These are phyloP conservation scores for Listronotus oregonensis DNA, from an alignment of 1,140 invertebrate genomes.

Conservation along the genomic window DNA sequence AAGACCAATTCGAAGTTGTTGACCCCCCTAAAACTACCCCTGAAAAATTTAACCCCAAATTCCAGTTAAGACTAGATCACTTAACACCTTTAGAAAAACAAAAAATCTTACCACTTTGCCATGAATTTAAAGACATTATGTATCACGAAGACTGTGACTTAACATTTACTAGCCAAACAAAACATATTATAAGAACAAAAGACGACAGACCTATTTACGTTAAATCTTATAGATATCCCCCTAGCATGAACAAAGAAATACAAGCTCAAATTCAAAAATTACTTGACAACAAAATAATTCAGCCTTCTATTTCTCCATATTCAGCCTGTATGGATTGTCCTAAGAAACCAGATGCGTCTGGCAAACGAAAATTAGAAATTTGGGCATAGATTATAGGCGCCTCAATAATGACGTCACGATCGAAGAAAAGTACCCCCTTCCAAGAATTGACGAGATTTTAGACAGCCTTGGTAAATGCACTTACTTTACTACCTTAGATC, in stretches of 20 bases:
- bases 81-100: not conserved
- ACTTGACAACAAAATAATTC: conserved; percentile 45
- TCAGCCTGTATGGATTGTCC: conserved; percentile 50
- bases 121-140: conserved; percentile 10
- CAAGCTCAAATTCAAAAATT: conserved; percentile 45
- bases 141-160: too few relatives aligned
- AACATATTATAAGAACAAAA: conserved; percentile 4
- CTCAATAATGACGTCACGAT: conserved; percentile 54
- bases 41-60: conserved; percentile 3
- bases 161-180: conserved; percentile 12
- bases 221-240: conserved; percentile 42
- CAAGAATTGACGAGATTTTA: conserved; percentile 58
- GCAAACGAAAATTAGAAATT: conserved; percentile 48
- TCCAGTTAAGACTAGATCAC: not conserved
- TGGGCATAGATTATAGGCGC: conserved; percentile 56
- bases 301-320: conserved; percentile 47
- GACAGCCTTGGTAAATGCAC: conserved; percentile 56
- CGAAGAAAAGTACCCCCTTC: conserved; percentile 60
- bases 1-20: not conserved
- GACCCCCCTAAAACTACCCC: not conserved
- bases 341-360: conserved; percentile 52
- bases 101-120: conserved; percentile 8
- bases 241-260: not conserved
- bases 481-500: conserved; percentile 60
- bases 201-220: conserved; percentile 5